Evolutionary conservation across 2,113 vertebrate species (phyloP).

Genomic region (human): GRCh38 chr5:138015001-138015500

Average conservation of each 20-base stretch:
- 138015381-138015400: constrained; percentile 14
- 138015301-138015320: background rate
- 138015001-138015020: background rate
- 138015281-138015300: background rate
- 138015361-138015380: background rate
- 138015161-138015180: background rate
- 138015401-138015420: background rate
- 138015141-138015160: background rate
- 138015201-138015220: background rate
- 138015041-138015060: background rate
- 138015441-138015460: no score
- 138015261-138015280: background rate
- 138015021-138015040: background rate
- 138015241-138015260: constrained; percentile 7
- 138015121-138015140: background rate
- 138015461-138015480: no score
- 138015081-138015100: background rate
- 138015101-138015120: background rate
- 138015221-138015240: background rate
- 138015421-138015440: background rate
- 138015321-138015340: background rate
- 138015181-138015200: background rate
- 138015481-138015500: no score
- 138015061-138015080: background rate
- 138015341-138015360: background rate